A percentile compares a stretch with the other conserved stretches of the same genome.
phyloP scores from a whole-genome alignment of 2,888 invertebrate genomes.

The Agrotis clavis region DNA sequence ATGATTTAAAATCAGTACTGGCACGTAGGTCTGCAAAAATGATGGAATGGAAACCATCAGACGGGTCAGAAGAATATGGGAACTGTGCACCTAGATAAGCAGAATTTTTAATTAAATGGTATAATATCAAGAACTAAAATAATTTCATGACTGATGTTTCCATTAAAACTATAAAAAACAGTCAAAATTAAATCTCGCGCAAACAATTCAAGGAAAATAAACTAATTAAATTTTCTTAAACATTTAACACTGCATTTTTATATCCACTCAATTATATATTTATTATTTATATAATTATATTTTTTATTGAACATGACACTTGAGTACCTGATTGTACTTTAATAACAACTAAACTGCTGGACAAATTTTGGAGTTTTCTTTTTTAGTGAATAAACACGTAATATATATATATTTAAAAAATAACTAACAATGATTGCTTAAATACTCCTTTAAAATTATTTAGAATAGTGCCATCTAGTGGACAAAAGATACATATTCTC shows the following conservation, averaged over 20 bases:
- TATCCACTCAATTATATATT: conserved; percentile 51
- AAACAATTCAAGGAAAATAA: conserved; percentile 47
- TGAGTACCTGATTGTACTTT: conserved; percentile 81
- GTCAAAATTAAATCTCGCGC: conserved; percentile 57
- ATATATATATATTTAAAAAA: conserved; percentile 28
- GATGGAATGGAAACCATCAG: no score
- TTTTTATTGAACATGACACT: conserved; percentile 75
- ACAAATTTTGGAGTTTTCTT: conserved; percentile 46
- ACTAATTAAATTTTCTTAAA: conserved; percentile 64
- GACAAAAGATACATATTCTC: conserved; percentile 34
- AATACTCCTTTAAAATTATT: conserved; percentile 47
- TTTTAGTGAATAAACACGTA: conserved; percentile 29
- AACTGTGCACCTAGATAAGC: not conserved
- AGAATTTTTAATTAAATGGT: not conserved
- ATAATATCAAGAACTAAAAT: not conserved
- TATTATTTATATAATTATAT: conserved; percentile 54
- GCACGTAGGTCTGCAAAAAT: no score
- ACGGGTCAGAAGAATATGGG: no score
- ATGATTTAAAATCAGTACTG: no score
- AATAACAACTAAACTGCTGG: conserved; percentile 68
- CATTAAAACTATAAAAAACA: not conserved
- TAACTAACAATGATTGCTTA: conserved; percentile 35
- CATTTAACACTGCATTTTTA: conserved; percentile 61
- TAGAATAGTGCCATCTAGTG: conserved; percentile 46
- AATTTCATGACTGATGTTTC: conserved; percentile 1